Evolutionary conservation across 2,797 vertebrate species (phyloP), one percentile per base, ranked within the genome.

Genomic region (Alectoris magna): DNA sequence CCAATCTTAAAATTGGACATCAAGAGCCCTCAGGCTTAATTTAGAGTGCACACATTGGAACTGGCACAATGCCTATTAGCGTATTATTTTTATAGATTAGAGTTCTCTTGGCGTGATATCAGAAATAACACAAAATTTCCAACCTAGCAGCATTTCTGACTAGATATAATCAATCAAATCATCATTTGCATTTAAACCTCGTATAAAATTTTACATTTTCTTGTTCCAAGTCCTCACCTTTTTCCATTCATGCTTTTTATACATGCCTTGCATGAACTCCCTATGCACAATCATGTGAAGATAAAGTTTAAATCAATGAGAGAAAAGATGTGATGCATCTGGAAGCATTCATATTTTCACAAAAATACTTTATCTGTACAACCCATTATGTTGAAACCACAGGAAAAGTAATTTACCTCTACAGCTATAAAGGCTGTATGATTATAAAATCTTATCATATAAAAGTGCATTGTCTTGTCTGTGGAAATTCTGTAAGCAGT

Each of bases 381-480:
- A 60, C 27, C 87, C 83, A 49, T 94, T 95, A 60, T 59, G 34
- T 29, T 44, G 74, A 92, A 94, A 66, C 77, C 69, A 78, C 21
- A 0, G 55, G 72, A 72, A 94, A 79, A 72, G 27, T 60, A 66
- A 90, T 95, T 95, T 93, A 87, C 87, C 58, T 95, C 72, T 66
- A 41, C 38, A 44, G 78, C 85, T 74, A 70, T 77, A 24, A 92
- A 95, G 81, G 39, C 74, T 70, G 21, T 44, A 16, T 2, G 21
- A 84, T 84, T 93, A 81, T 36, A 68, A 81, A 83, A 82, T 84
- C 69, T 93, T 93, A 83, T 34, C 68, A 93, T 87, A 86, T 76
- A 88, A 62, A 92, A 73, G 58, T 27, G 59, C 39, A 72, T 93
- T 87, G 91, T 95, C 79, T 93, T 83, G 82, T 85, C 75, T 90